These are phyloP conservation scores for Porites rus DNA, from an alignment of 92 coral and sea anemone genomes.

Conservation along the genomic window DNA sequence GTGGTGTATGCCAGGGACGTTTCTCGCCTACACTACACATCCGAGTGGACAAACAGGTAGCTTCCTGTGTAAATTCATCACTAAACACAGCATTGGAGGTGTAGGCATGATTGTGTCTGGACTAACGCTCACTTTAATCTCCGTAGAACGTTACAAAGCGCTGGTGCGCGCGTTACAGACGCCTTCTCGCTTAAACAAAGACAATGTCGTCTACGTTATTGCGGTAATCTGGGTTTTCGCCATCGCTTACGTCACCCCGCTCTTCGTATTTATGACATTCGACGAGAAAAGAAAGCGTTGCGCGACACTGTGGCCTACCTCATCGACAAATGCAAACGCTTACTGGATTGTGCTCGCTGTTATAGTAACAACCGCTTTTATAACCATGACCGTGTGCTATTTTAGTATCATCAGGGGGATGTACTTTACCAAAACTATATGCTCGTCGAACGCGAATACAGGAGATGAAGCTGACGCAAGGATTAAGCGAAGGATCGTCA, in stretches of 20 bases:
- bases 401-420: conserved; percentile 80
- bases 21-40: conserved; percentile 42
- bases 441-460: conserved; percentile 33
- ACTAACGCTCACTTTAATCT: conserved; percentile 78
- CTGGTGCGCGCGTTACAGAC: conserved; percentile 62
- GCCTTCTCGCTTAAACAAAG: conserved; percentile 54
- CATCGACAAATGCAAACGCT: conserved; percentile 3
- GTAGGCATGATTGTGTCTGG: conserved; percentile 79
- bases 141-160: conserved; percentile 84
- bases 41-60: conserved; percentile 61
- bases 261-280: conserved; percentile 66
- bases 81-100: conserved; percentile 66
- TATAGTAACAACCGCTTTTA: conserved; percentile 44
- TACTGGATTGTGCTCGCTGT: conserved; percentile 77
- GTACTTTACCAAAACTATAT: conserved; percentile 80
- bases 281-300: conserved; percentile 29
- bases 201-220: conserved; percentile 68
- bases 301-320: conserved; percentile 40
- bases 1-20: conserved; percentile 76
- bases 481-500: conserved; percentile 77
- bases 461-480: conserved; percentile 37
- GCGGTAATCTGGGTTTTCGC: conserved; percentile 71
- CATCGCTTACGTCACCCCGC: conserved; percentile 62
- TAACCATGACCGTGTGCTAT: conserved; percentile 70
- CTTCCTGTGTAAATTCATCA: conserved; percentile 82